phyloP scores from a whole-genome alignment of 2,113 vertebrate species.

The Butorides virescens region DNA sequence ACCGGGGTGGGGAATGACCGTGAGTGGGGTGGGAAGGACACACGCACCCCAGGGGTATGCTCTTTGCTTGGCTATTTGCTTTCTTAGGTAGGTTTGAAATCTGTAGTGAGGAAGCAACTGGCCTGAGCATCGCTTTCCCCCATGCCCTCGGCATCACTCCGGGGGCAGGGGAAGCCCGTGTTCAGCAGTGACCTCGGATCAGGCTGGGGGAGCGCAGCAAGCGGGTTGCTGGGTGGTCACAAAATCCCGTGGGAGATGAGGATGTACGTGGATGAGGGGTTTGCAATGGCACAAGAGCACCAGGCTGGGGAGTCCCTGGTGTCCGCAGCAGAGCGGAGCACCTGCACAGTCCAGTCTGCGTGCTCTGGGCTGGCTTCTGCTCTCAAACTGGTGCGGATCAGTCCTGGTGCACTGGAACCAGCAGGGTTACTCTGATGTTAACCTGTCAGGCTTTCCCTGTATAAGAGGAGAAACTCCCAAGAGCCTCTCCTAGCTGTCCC shows the following conservation, averaged over 20 bases:
- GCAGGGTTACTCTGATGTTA: accelerated
- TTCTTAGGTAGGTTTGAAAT: not conserved
- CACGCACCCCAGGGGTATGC: accelerated
- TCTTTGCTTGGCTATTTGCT: not conserved
- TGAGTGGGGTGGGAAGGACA: not conserved
- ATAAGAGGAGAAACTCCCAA: not conserved
- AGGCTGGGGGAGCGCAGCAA: not conserved
- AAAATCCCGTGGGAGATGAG: accelerated
- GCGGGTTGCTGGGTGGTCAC: not conserved
- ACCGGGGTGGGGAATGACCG: accelerated
- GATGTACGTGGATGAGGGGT: not conserved
- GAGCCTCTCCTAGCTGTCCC: not conserved
- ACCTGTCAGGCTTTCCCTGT: not conserved
- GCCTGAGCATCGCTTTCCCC: not conserved
- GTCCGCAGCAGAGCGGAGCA: not conserved
- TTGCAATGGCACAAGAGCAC: not conserved
- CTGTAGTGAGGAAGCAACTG: not conserved
- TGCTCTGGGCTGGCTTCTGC: not conserved
- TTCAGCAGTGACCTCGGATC: not conserved
- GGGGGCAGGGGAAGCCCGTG: not conserved
- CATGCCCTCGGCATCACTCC: not conserved
- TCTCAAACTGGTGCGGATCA: not conserved
- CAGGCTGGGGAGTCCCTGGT: not conserved
- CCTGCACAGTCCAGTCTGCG: not conserved
- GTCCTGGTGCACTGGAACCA: not conserved